These are phyloP conservation scores for Dryococelus australis DNA, from an alignment of 2,888 invertebrate species.

Conservation along the genomic window DNA sequence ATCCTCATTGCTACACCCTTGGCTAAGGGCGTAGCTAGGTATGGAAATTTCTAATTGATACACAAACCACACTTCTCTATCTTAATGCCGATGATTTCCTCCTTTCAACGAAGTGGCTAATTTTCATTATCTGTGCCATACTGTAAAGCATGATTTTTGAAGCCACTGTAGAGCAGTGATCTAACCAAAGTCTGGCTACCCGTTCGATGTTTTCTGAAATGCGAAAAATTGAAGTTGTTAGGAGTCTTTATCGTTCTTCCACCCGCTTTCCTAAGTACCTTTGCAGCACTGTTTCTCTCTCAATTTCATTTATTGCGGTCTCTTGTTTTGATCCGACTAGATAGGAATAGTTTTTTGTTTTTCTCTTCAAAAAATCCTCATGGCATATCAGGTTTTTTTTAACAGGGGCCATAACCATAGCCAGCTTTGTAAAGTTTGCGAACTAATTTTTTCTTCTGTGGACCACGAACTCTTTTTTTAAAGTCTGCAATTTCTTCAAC, in stretches of 20 bases:
- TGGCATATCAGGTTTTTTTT: not conserved
- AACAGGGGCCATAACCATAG: not conserved
- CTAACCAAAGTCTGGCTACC: not conserved
- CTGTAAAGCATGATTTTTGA: not conserved
- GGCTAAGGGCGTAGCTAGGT: too few relatives aligned
- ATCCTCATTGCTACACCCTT: too few relatives aligned
- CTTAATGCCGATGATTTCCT: slow-evolving; percentile 7
- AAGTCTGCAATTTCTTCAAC: too few relatives aligned
- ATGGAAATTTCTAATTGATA: slow-evolving; percentile 28
- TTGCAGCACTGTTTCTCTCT: slow-evolving; percentile 23
- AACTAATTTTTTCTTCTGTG: slow-evolving; percentile 25
- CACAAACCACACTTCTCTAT: slow-evolving; percentile 36
- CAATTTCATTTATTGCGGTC: slow-evolving; percentile 19
- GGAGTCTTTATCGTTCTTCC: slow-evolving; percentile 21
- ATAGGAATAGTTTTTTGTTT: not conserved
- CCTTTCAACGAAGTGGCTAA: not conserved
- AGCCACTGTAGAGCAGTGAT: not conserved
- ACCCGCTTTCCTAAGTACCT: not conserved
- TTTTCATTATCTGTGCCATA: slow-evolving; percentile 17
- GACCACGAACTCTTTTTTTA: not conserved
- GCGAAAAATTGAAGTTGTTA: slow-evolving; percentile 12
- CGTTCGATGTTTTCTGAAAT: not conserved
- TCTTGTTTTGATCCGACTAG: not conserved
- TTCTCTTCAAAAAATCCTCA: not conserved
- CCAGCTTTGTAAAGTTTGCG: not conserved